phyloP scores from a whole-genome alignment of 2,797 vertebrate genomes.

The Uromys caudimaculatus region DNA sequence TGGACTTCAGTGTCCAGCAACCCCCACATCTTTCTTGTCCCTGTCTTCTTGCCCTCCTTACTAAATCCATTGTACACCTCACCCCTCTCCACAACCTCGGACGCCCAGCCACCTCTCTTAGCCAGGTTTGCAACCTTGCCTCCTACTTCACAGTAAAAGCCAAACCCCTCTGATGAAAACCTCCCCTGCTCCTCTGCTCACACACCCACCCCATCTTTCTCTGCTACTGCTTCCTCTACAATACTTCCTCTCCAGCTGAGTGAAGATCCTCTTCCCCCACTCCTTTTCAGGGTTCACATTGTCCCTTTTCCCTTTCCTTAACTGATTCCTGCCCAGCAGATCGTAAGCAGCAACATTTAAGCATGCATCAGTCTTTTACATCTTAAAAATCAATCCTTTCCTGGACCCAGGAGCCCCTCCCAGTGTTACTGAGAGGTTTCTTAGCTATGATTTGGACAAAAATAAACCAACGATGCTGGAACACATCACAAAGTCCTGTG shows the following conservation, averaged over 20 bases:
- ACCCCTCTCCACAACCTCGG: background rate
- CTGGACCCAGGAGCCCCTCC: background rate
- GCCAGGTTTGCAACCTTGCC: background rate
- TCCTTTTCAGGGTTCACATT: background rate
- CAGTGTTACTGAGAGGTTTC: background rate
- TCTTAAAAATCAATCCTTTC: constrained; percentile 61
- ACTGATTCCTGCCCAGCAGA: background rate
- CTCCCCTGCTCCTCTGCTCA: background rate
- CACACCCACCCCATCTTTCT: too few relatives aligned
- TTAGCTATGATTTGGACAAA: constrained; percentile 47
- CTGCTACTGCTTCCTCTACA: background rate
- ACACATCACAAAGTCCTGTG: background rate
- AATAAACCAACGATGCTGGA: constrained; percentile 7
- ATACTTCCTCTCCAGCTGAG: background rate
- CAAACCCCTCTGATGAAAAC: background rate
- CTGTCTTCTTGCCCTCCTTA: background rate
- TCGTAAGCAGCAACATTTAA: background rate
- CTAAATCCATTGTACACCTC: background rate
- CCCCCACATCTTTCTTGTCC: background rate
- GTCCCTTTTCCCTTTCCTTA: constrained; percentile 1
- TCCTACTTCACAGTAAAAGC: background rate
- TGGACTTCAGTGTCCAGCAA: background rate
- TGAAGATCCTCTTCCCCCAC: background rate
- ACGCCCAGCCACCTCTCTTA: background rate
- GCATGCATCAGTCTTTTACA: background rate